phyloP scores from a whole-genome alignment of 2,797 vertebrate species.

The Silurus aristotelis region DNA sequence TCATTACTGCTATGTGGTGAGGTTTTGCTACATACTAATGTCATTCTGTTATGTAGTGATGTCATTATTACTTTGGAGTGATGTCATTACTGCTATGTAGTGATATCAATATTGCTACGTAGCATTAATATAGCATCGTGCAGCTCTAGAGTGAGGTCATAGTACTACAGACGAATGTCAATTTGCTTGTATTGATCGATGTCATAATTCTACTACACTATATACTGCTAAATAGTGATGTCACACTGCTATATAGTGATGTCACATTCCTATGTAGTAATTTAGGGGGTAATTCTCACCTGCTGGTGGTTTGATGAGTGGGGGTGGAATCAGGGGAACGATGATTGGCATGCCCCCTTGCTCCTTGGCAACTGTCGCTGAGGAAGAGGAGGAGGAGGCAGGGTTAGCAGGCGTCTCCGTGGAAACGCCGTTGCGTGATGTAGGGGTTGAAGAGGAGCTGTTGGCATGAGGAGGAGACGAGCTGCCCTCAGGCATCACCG shows the following conservation, averaged over 20 bases:
- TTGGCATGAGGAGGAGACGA: constrained; percentile 89
- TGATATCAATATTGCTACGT: not conserved
- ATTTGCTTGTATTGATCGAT: not conserved
- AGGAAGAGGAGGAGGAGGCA: constrained; percentile 84
- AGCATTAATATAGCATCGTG: no score
- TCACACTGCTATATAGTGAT: not conserved
- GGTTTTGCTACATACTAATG: not conserved
- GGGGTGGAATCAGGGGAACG: constrained; percentile 94
- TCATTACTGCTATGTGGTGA: not conserved
- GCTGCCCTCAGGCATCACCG: constrained; percentile 84
- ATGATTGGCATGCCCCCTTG: constrained; percentile 93
- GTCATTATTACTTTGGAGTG: not conserved
- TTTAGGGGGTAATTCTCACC: constrained; percentile 74
- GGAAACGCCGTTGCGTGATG: constrained; percentile 86
- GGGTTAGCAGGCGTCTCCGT: constrained; percentile 73
- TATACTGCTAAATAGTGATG: not conserved
- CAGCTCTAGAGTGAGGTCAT: not conserved
- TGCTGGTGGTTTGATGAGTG: constrained; percentile 96
- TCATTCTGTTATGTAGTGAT: not conserved
- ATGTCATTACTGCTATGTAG: not conserved
- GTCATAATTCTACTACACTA: not conserved
- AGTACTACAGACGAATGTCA: not conserved
- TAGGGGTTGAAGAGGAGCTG: constrained; percentile 85
- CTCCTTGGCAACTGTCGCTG: constrained; percentile 84
- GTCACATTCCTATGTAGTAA: not conserved